These are phyloP conservation scores for Aradus depressus DNA, from an alignment of 2,888 invertebrate species.

Conservation along the genomic window DNA sequence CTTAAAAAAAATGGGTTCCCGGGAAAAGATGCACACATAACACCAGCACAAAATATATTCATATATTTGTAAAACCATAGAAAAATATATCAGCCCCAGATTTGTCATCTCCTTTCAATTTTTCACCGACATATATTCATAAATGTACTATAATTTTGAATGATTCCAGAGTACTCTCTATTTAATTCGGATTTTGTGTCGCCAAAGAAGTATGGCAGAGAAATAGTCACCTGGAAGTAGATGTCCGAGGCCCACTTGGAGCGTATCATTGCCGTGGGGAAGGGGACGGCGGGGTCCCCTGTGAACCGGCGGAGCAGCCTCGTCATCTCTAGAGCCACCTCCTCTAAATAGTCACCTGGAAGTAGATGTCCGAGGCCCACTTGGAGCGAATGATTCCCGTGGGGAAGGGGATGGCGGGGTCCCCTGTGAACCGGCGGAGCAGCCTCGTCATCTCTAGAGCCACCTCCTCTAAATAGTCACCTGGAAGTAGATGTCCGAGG, in stretches of 20 bases:
- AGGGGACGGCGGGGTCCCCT: slow-evolving; percentile 28
- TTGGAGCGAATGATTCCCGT: slow-evolving; percentile 31
- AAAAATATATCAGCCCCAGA: too few species aligned
- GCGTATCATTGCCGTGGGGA: slow-evolving; percentile 31
- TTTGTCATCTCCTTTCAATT: too few species aligned
- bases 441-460: slow-evolving; percentile 25
- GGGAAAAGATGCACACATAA: too few species aligned
- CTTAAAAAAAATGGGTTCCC: too few species aligned
- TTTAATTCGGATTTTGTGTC: too few species aligned
- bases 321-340: slow-evolving; percentile 26
- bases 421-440: slow-evolving; percentile 26
- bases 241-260: slow-evolving; percentile 35
- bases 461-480: slow-evolving; percentile 30
- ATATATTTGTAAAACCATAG: too few species aligned
- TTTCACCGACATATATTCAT: too few species aligned
- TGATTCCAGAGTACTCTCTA: too few species aligned
- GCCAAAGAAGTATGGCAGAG: too few species aligned
- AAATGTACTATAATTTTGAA: too few species aligned
- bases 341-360: too few species aligned
- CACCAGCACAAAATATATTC: too few species aligned
- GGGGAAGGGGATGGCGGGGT: slow-evolving; percentile 29
- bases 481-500: slow-evolving; percentile 31
- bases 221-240: slow-evolving; percentile 32
- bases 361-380: slow-evolving; percentile 35
- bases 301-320: slow-evolving; percentile 23